Evolutionary conservation across 2,113 vertebrate species (phyloP).

Genomic region (Prunella fulvescens): DNA sequence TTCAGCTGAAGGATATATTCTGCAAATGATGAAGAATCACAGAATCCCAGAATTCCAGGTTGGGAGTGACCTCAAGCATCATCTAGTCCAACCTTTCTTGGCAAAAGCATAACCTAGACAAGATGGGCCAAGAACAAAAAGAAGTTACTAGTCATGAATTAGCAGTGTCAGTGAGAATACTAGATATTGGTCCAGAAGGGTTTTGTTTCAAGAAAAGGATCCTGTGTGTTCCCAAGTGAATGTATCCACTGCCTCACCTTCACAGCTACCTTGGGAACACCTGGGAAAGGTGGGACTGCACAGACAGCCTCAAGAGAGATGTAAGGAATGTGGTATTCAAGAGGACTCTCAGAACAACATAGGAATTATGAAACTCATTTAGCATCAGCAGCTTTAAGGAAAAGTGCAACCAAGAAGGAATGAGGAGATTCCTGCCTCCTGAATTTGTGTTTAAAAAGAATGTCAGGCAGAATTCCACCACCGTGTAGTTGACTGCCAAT

Average conservation of each 20-base stretch:
- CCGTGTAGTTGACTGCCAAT: neutral
- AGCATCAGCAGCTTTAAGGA: neutral
- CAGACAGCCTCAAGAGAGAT: neutral
- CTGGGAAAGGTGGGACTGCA: neutral
- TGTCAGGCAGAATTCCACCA: neutral
- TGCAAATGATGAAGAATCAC: neutral
- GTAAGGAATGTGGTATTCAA: neutral
- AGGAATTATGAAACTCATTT: neutral
- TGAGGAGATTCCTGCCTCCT: neutral
- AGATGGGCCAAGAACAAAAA: neutral
- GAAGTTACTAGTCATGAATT: neutral
- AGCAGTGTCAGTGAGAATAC: neutral
- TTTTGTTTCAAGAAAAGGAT: neutral
- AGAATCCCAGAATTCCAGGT: neutral
- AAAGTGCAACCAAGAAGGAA: neutral
- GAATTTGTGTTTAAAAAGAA: neutral
- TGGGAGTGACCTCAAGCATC: neutral
- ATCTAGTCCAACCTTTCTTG: neutral
- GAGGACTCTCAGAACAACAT: accelerated
- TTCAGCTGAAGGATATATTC: neutral
- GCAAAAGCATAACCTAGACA: neutral
- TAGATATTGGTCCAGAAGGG: accelerated
- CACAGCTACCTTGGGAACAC: accelerated
- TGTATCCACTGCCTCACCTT: neutral
- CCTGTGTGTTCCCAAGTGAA: neutral